A percentile compares a stretch with the other conserved stretches of the same genome.
phyloP scores from a whole-genome alignment of 1,140 invertebrate species.

The Araneus ventricosus region DNA sequence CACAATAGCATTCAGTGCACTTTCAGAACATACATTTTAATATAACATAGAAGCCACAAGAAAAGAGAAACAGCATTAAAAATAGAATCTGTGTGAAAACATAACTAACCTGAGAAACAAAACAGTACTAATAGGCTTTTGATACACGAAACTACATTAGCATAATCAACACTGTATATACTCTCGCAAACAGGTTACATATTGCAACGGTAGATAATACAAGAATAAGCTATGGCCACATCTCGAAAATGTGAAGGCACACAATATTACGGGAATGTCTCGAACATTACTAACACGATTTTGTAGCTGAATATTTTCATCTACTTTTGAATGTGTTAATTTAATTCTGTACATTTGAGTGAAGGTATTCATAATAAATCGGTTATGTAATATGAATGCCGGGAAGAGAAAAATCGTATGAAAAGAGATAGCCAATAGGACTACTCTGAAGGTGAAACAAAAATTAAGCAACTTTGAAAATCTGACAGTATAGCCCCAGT shows the following conservation, averaged over 20 bases:
- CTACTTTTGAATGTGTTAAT: too few relatives aligned
- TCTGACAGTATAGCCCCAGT: too few relatives aligned
- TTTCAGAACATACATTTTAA: neutral
- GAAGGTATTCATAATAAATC: too few relatives aligned
- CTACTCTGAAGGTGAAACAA: too few relatives aligned
- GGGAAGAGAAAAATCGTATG: too few relatives aligned
- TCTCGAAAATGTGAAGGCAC: neutral
- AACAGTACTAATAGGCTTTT: neutral
- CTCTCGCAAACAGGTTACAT: neutral
- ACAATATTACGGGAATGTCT: constrained; percentile 9
- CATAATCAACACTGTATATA: constrained; percentile 22
- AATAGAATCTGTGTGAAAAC: neutral
- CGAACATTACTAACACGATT: neutral
- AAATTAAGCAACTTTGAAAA: too few relatives aligned
- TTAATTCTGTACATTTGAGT: too few relatives aligned
- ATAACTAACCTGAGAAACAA: neutral
- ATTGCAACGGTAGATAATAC: constrained; percentile 8
- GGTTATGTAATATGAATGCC: too few relatives aligned
- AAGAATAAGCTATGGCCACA: constrained; percentile 4
- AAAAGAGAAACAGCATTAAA: neutral
- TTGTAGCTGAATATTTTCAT: neutral
- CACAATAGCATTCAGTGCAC: neutral
- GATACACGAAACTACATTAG: neutral
- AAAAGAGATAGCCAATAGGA: too few relatives aligned
- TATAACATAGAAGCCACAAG: neutral